These are phyloP conservation scores for Epizoanthus scotinus DNA, from an alignment of 92 coral and sea anemone species.

Conservation along the genomic window DNA sequence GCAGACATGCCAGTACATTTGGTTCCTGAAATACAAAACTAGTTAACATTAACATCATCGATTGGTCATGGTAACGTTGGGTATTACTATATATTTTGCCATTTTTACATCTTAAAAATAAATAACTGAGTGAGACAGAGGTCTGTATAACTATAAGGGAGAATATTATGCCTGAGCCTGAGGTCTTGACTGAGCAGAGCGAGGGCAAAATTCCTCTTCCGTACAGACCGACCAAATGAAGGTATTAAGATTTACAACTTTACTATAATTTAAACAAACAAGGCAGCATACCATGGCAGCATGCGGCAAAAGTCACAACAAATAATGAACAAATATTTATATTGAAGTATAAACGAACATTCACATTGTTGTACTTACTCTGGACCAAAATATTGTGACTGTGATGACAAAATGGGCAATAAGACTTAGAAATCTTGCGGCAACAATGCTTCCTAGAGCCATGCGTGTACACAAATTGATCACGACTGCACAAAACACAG, in stretches of 20 bases:
- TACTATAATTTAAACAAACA: not conserved
- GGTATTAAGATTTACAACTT: too few species aligned
- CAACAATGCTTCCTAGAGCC: constrained; percentile 82
- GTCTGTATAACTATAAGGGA: too few species aligned
- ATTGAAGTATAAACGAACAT: not conserved
- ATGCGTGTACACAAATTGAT: constrained; percentile 18
- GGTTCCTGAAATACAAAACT: constrained; percentile 66
- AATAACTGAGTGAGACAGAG: too few species aligned
- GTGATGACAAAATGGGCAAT: constrained; percentile 93
- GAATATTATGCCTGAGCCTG: too few species aligned
- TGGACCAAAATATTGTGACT: constrained; percentile 90
- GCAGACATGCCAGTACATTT: constrained; percentile 88
- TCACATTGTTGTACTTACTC: constrained; percentile 53
- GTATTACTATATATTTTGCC: too few species aligned
- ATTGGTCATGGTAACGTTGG: too few species aligned
- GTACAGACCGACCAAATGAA: too few species aligned
- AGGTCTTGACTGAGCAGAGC: too few species aligned
- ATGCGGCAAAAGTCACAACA: not conserved
- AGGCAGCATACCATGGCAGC: not conserved
- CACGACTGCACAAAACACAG: not conserved
- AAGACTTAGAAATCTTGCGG: constrained; percentile 86
- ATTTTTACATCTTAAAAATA: too few species aligned
- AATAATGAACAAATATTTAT: too few species aligned
- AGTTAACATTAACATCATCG: not conserved
- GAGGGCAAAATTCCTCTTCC: too few species aligned